Conservation (phyloP, 2,113 vertebrate genomes). For the Mesoclemmys tuberculata region DNA sequence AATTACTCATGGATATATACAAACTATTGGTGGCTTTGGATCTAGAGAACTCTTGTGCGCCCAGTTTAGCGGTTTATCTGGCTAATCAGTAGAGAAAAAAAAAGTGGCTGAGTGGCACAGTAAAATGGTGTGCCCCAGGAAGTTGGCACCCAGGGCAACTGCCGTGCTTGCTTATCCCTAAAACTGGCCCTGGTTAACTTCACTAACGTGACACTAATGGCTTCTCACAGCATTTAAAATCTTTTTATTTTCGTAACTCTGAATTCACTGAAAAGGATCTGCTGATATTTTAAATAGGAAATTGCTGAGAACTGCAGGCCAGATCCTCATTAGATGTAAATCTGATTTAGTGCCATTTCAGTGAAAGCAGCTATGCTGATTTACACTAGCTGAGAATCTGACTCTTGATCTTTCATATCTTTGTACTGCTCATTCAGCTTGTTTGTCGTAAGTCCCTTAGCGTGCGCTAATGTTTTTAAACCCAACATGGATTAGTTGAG, state of each 20-base stretch:
- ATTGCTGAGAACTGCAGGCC: background rate
- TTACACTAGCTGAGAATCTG: background rate
- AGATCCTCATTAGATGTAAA: background rate
- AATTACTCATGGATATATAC: background rate
- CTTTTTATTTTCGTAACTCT: slow-evolving; percentile 8
- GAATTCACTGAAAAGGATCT: background rate
- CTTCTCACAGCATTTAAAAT: background rate
- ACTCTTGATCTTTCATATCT: background rate
- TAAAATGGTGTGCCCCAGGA: background rate
- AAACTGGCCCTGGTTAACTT: background rate
- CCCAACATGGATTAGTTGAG: background rate
- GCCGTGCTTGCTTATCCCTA: background rate
- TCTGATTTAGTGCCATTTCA: background rate
- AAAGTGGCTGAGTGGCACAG: no score
- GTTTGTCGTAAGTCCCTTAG: accelerated
- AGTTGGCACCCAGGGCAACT: background rate
- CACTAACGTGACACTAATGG: background rate
- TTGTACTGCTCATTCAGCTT: background rate
- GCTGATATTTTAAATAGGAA: background rate
- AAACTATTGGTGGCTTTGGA: background rate
- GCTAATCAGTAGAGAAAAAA: background rate
- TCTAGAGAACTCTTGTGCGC: background rate
- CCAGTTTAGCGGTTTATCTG: background rate
- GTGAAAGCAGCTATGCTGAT: background rate
- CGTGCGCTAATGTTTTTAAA: background rate